Conservation (phyloP, 2,888 invertebrate genomes). For the Gryllus longicercus region DNA sequence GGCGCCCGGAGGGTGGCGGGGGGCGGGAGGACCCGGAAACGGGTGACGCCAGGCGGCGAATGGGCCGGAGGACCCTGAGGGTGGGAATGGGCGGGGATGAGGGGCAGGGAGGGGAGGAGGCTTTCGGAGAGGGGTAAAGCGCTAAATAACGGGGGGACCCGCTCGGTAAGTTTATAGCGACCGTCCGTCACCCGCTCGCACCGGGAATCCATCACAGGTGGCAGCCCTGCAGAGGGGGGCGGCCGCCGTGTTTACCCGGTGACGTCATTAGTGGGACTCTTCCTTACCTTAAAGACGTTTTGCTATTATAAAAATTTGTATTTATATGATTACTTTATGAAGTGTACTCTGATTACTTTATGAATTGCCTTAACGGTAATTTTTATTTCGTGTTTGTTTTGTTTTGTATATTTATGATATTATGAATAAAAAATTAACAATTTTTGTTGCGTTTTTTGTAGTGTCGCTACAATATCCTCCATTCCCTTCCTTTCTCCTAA, state of each 20-base stretch:
- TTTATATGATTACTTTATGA: too few species aligned
- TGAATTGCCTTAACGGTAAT: too few species aligned
- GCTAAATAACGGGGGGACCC: not conserved
- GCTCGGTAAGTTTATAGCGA: not conserved
- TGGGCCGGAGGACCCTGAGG: not conserved
- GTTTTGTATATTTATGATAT: too few species aligned
- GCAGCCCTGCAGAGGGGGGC: not conserved
- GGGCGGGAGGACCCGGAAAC: not conserved
- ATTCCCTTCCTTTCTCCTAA: too few species aligned
- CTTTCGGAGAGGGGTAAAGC: too few species aligned
- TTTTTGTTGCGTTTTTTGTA: too few species aligned
- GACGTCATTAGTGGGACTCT: not conserved
- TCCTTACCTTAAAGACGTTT: too few species aligned
- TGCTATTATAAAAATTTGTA: too few species aligned
- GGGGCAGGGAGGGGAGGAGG: not conserved
- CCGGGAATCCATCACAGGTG: not conserved
- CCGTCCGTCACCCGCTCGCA: not conserved
- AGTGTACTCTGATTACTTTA: too few species aligned
- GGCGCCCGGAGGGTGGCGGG: not conserved
- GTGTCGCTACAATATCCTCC: too few species aligned
- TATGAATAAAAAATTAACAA: too few species aligned
- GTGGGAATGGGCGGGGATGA: not conserved
- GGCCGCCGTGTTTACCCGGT: not conserved
- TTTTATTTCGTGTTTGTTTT: too few species aligned
- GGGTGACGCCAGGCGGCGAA: not conserved